Evolutionary conservation across 2,888 invertebrate genomes (phyloP).

Genomic region (Spialia ferax): DNA sequence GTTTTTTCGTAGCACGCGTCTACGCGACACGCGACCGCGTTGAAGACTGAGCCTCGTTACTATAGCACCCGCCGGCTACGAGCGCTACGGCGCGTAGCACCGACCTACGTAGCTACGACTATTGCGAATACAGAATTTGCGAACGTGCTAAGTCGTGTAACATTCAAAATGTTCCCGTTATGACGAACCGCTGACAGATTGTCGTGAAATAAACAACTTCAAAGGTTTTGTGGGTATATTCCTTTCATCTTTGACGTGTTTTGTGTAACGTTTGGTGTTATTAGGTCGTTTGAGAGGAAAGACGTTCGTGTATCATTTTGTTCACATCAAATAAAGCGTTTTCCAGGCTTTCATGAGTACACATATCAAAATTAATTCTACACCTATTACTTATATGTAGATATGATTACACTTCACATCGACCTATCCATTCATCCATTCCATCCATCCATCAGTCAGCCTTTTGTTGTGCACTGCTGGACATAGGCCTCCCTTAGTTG

Average conservation of each 20-base stretch:
- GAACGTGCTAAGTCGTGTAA: slow-evolving; percentile 60
- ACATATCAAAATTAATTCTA: background rate
- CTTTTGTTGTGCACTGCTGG: no score
- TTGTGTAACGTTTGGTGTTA: slow-evolving; percentile 32
- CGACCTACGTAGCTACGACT: slow-evolving; percentile 55
- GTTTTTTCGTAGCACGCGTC: slow-evolving; percentile 66
- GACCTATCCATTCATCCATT: slow-evolving; percentile 23
- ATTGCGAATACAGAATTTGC: slow-evolving; percentile 49
- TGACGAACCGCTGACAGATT: slow-evolving; percentile 43
- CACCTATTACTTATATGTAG: no score
- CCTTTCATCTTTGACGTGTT: slow-evolving; percentile 33
- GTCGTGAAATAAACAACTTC: slow-evolving; percentile 50
- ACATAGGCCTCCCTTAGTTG: no score
- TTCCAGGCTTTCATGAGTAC: background rate
- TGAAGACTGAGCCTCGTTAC: slow-evolving; percentile 74
- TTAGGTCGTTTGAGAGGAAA: slow-evolving; percentile 16
- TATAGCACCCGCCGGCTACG: slow-evolving; percentile 76
- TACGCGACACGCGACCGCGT: slow-evolving; percentile 70
- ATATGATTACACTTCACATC: no score
- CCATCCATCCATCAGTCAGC: background rate
- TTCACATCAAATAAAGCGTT: background rate
- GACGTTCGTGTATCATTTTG: slow-evolving; percentile 3
- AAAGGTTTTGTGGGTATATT: slow-evolving; percentile 36
- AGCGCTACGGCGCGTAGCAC: no score
- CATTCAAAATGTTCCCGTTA: slow-evolving; percentile 49